phyloP scores from a whole-genome alignment of 2,888 invertebrate genomes.

The Eupithecia dodoneata region DNA sequence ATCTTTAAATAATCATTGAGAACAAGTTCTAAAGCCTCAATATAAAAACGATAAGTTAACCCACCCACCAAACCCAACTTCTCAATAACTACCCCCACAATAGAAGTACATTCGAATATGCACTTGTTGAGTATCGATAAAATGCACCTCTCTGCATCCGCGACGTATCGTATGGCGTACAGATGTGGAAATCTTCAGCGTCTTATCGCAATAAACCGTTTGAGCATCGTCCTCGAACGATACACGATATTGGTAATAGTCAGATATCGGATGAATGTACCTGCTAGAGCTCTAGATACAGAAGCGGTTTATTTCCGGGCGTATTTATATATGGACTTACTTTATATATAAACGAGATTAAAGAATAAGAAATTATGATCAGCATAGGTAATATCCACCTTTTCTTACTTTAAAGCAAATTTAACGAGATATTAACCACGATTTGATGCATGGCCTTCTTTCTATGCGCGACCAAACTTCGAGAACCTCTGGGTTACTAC shows the following conservation, averaged over 20 bases:
- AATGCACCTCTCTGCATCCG: constrained; percentile 39
- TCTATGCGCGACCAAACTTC: too few relatives aligned
- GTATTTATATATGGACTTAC: background rate
- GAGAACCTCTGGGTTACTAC: too few relatives aligned
- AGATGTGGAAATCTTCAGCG: background rate
- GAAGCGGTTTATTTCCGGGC: background rate
- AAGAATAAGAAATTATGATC: too few relatives aligned
- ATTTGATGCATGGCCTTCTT: too few relatives aligned
- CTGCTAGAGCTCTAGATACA: background rate
- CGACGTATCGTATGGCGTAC: constrained; percentile 15
- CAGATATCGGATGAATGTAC: background rate
- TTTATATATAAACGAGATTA: background rate
- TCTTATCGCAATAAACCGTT: background rate
- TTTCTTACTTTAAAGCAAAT: too few relatives aligned
- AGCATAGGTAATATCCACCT: too few relatives aligned
- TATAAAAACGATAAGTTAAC: background rate
- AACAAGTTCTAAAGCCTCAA: background rate
- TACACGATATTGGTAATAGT: background rate
- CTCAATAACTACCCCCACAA: constrained; percentile 33
- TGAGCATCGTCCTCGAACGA: background rate
- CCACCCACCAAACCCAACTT: background rate
- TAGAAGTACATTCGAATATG: constrained; percentile 33
- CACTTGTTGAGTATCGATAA: constrained; percentile 47
- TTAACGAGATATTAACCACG: too few relatives aligned
- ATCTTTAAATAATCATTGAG: background rate